These are phyloP conservation scores for Grapholita molesta DNA, from an alignment of 1,140 invertebrate species.

Conservation along the genomic window DNA sequence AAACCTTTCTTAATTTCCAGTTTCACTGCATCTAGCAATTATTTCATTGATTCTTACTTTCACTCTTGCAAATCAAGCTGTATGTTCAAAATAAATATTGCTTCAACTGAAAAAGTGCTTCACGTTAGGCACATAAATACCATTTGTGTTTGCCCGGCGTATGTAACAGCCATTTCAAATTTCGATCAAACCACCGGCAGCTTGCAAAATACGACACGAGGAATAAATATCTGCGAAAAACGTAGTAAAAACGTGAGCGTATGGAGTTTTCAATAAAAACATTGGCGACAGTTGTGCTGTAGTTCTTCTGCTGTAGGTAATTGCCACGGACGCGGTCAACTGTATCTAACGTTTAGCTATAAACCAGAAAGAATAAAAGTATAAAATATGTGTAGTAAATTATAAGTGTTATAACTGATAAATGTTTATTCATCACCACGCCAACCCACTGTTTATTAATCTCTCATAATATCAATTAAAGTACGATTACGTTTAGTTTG, in stretches of 20 bases:
- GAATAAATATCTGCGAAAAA: slow-evolving; percentile 41
- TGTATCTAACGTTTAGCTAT: background rate
- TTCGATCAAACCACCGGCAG: slow-evolving; percentile 14
- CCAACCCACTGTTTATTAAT: background rate
- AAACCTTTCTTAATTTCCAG: too few relatives aligned
- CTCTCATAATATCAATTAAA: background rate
- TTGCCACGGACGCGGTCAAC: background rate
- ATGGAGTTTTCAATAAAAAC: slow-evolving; percentile 60
- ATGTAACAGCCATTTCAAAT: slow-evolving; percentile 11
- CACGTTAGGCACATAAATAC: background rate
- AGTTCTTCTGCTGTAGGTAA: slow-evolving; percentile 39
- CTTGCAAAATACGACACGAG: slow-evolving; percentile 21
- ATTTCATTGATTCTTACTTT: background rate
- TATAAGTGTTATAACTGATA: background rate
- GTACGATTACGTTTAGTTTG: background rate
- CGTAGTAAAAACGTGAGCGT: slow-evolving; percentile 41
- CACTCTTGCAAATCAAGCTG: background rate
- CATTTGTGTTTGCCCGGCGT: background rate
- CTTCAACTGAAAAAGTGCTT: background rate
- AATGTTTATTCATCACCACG: background rate
- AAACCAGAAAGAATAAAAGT: background rate
- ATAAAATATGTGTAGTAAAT: background rate
- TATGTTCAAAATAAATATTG: background rate
- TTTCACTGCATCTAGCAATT: background rate
- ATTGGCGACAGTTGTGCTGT: slow-evolving; percentile 48